A percentile compares a stretch with the other conserved stretches of the same genome.
These are phyloP conservation scores for Xanthia icteritia DNA, from an alignment of 2,888 invertebrate genomes.

Conservation along the genomic window DNA sequence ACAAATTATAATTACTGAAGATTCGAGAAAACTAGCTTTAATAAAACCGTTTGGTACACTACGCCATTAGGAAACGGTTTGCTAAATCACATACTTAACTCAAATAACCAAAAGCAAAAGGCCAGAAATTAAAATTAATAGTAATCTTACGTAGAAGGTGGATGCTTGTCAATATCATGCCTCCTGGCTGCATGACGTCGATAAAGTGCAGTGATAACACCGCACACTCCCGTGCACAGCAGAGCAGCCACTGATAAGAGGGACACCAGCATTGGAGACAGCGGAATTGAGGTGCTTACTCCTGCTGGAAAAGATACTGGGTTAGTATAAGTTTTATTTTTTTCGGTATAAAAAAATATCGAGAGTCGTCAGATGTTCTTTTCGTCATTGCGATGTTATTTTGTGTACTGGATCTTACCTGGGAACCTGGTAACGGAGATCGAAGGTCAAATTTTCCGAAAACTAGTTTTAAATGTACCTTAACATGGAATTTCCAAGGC, in stretches of 20 bases:
- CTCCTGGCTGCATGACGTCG: constrained; percentile 90
- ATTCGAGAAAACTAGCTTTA: no score
- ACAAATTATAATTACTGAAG: no score
- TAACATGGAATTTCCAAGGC: no score
- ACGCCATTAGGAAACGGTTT: not conserved
- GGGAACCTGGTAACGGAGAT: not conserved
- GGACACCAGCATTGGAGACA: constrained; percentile 94
- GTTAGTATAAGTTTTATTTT: constrained; percentile 18
- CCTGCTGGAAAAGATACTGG: constrained; percentile 81
- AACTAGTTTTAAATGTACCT: not conserved
- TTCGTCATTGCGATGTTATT: not conserved
- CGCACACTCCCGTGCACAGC: constrained; percentile 93
- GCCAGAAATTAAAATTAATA: not conserved
- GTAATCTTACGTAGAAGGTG: constrained; percentile 78
- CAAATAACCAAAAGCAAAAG: not conserved
- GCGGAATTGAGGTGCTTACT: constrained; percentile 90
- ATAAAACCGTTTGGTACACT: no score
- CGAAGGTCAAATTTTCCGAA: not conserved
- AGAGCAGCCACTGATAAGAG: constrained; percentile 93
- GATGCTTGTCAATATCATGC: constrained; percentile 79
- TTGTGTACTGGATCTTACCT: not conserved
- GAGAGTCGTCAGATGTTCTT: not conserved
- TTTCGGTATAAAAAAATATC: accelerated
- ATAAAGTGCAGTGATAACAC: constrained; percentile 94
- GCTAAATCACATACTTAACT: not conserved